These are phyloP conservation scores for Acleris cristana DNA, from an alignment of 2,888 invertebrate genomes.

Conservation along the genomic window DNA sequence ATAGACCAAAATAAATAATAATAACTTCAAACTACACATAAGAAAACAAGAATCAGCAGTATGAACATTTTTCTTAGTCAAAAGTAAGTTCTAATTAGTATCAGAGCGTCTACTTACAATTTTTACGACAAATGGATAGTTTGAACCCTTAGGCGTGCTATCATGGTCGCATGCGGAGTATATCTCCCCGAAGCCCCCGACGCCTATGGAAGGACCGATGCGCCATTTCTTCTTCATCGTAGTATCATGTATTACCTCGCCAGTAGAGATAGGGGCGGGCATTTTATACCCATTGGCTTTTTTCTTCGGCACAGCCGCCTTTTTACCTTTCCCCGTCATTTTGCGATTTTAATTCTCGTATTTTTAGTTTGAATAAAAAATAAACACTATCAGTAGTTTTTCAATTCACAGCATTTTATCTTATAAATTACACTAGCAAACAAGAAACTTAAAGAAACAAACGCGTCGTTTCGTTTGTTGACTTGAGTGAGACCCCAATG, in stretches of 20 bases:
- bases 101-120: constrained; percentile 84
- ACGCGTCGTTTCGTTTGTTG: constrained; percentile 31
- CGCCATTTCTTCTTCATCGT: constrained; percentile 91
- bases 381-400: constrained; percentile 10
- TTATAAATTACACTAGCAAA: constrained; percentile 20
- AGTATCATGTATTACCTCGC: constrained; percentile 89
- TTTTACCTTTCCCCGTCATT: constrained; percentile 70
- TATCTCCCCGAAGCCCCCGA: constrained; percentile 97
- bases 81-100: too few species aligned
- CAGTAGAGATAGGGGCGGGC: constrained; percentile 89
- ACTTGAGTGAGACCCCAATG: constrained; percentile 11
- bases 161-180: constrained; percentile 90
- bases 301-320: constrained; percentile 68
- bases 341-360: constrained; percentile 31
- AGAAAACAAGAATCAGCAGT: too few species aligned
- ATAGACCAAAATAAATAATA: too few species aligned
- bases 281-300: constrained; percentile 81
- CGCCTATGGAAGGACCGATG: constrained; percentile 93
- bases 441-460: constrained; percentile 21
- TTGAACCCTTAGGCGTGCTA: constrained; percentile 75
- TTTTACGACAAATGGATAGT: constrained; percentile 89
- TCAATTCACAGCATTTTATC: constrained; percentile 24
- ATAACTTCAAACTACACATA: too few species aligned
- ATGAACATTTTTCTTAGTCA: too few species aligned
- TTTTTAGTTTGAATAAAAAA: constrained; percentile 2